Evolutionary conservation across 2,113 vertebrate genomes (phyloP), one percentile per base, ranked within the genome.

Genomic region (Danionella cerebrum): DNA sequence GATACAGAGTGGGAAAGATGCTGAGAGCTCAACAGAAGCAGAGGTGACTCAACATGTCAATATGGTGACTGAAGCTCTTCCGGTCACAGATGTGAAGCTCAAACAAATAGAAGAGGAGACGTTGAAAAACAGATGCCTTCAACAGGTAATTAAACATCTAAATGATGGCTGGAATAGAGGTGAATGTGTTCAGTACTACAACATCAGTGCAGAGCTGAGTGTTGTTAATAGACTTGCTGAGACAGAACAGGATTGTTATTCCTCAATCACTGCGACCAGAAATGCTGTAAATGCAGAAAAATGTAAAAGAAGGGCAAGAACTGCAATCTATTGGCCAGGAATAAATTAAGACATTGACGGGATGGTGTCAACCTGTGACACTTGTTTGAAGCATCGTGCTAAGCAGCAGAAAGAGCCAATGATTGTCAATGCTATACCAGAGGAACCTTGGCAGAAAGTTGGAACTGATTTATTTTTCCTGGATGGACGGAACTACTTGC

Each of bases 361-460:
- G 18, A 65, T 69, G 21, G 51, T 72, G 39, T 21, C n/a, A n/a
- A n/a, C n/a, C n/a, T n/a, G n/a, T n/a, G n/a, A n/a, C n/a, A n/a
- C n/a, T n/a, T n/a, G n/a, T 76, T 64, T 69, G 68, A 71, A 25
- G 72, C 27, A 1, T 76, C n/a, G 64, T n/a, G 33, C 36, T 2
- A 76, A 39, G n/a, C 42, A 72, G 42, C 41, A 53, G 10, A 63
- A 57, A n/a, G n/a, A n/a, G n/a, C n/a, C n/a, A n/a, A n/a, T n/a
- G 41, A 3, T 3, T 18, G 4, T 19, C 65, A 1, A 27, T 52
- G 5, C 13, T 68, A 67, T n/a, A 65, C n/a, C n/a, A n/a, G n/a
- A 25, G 12, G 41, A 33, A 13, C 69, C 65, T 6, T 77, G 53
- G 48, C 33, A 69, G 14, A 76, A 66, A n/a, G 67, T 76, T 8